These are phyloP conservation scores for Paratrypauchen microcephalus DNA, from an alignment of 2,797 vertebrate genomes.

Conservation along the genomic window DNA sequence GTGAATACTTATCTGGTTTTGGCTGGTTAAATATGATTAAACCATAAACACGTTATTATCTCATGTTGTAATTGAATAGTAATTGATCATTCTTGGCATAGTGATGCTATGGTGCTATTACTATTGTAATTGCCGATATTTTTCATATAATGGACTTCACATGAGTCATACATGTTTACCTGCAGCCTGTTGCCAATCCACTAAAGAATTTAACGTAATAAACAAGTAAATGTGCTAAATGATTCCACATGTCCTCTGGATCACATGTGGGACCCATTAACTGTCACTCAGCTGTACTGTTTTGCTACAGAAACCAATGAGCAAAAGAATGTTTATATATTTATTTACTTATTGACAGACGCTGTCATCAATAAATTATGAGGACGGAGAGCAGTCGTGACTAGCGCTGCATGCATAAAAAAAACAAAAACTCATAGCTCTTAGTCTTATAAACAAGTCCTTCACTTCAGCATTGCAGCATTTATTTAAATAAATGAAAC, in stretches of 20 bases:
- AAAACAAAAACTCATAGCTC: constrained; percentile 37
- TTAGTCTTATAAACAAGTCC: constrained; percentile 29
- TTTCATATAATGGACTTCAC: background rate
- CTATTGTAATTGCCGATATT: background rate
- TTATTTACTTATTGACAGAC: constrained; percentile 67
- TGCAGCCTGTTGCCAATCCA: background rate
- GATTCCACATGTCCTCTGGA: constrained; percentile 22
- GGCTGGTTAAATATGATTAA: too few species aligned
- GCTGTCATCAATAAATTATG: constrained; percentile 69
- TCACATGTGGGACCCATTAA: constrained; percentile 16
- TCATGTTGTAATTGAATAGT: background rate
- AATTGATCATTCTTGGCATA: background rate
- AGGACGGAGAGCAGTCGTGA: constrained; percentile 68
- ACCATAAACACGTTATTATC: background rate
- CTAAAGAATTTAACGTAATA: background rate
- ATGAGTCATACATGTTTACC: background rate
- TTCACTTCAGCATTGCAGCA: background rate
- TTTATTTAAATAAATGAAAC: constrained; percentile 3
- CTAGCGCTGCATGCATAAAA: constrained; percentile 41
- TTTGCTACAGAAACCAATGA: constrained; percentile 28
- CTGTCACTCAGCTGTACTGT: constrained; percentile 45
- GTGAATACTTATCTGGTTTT: too few species aligned
- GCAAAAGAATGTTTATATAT: constrained; percentile 36
- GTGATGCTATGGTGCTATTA: background rate
- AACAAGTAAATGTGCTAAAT: too few species aligned